Percentiles rank a stretch among this genome's conserved stretches.
These are phyloP conservation scores for Thamnophis sirtalis DNA, from an alignment of 2,113 vertebrate species.

Conservation along the genomic window DNA sequence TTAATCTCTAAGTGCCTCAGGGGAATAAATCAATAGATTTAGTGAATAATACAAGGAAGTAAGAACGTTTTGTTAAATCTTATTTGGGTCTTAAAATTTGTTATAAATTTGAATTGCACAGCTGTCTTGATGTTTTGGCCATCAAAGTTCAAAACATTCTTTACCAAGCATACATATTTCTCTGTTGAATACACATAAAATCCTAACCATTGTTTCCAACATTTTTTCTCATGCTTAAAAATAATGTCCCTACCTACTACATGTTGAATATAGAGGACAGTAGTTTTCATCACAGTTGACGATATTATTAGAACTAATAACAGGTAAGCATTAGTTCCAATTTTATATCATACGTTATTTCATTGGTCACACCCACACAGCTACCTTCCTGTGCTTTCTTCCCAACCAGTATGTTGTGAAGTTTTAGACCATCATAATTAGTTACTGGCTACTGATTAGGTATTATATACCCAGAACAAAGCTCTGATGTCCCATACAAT, in stretches of 20 bases:
- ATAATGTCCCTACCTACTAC: neutral
- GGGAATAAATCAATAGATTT: neutral
- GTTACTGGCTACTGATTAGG: no score
- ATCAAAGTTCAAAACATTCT: neutral
- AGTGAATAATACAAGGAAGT: neutral
- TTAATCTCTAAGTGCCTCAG: no score
- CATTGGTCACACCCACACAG: neutral
- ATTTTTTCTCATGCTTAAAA: neutral
- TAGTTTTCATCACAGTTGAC: neutral
- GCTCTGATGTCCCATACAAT: neutral
- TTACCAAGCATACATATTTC: neutral
- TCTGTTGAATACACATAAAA: conserved; percentile 4
- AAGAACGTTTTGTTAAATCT: conserved; percentile 5
- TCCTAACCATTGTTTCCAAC: conserved; percentile 2
- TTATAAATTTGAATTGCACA: neutral
- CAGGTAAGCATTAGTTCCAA: neutral
- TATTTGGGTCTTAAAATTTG: conserved; percentile 13
- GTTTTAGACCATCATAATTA: no score
- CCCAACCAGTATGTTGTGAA: neutral
- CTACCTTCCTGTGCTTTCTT: neutral
- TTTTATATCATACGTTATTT: neutral
- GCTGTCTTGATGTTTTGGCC: conserved; percentile 8
- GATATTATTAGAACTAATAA: neutral
- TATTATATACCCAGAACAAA: neutral
- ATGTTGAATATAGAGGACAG: neutral